Base-by-base conservation (phyloP, 2,888 invertebrate genomes). In the Mythimna ferrago region DNA sequence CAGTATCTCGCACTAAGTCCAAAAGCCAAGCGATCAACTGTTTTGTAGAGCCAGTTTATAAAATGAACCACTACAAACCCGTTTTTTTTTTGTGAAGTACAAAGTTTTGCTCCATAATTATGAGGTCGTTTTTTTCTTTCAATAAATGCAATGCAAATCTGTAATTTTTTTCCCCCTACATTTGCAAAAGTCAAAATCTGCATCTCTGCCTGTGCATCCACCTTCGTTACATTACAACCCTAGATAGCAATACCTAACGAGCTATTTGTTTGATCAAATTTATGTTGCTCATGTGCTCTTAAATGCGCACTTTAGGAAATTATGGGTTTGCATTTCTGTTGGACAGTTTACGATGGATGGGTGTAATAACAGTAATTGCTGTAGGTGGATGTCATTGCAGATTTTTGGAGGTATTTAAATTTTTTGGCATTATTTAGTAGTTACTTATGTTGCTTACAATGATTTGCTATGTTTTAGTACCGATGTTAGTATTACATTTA, bases 211-310 rank as follows among this genome's bases (percentile, higher is more conserved):
- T 32, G 3, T 7, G 32, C 32, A 58, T 35, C 32, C 19, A 32
- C 32, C 11, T 38, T 11, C n/a, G n/a, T 11, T 38, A 61, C 61
- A 61, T 11, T 38, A 61, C 61, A 61, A 41, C 61, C 21, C 61
- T 41, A 21, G 1, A n/a, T n/a, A 66, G 78, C 66, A 64, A 76
- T 85, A 86, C 57, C 70, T 75, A 78, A 84, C 88, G 81, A 87
- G 84, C 80, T 85, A 81, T 86, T 83, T 87, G 89, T 85, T 84
- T 85, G 79, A 76, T 82, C 79, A 83, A 84, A 87, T 87, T 80
- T 87, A 86, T 85, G 86, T 82, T 73, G 65, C 82, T 80, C 78
- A 81, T 86, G 82, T 82, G 74, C 84, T 72, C 80, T 65, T 81
- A 81, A 83, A 86, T 83, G 84, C 66, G 73, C 65, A 73, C 73